Evolutionary conservation across 2,888 invertebrate genomes (phyloP).

Genomic region (Nephrotoma guestfalica): DNA sequence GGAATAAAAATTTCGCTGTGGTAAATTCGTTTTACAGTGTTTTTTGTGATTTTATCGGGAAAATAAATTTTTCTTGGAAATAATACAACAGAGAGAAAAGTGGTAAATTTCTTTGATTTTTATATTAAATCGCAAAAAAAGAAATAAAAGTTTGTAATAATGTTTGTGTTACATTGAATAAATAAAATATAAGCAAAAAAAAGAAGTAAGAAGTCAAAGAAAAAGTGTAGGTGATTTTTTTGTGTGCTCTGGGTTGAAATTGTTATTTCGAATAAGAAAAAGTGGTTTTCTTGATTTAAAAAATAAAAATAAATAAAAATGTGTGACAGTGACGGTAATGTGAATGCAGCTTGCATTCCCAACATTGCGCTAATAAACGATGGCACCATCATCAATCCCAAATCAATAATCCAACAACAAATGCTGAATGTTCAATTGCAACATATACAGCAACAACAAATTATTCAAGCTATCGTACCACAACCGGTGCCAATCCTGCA

Average conservation of each 20-base stretch:
- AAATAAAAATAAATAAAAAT: background rate
- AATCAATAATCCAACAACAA: conserved; percentile 21
- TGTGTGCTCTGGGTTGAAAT: background rate
- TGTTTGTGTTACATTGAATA: background rate
- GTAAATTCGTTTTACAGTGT: background rate
- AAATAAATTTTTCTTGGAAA: background rate
- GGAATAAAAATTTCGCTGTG: background rate
- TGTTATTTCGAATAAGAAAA: background rate
- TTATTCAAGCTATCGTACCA: background rate
- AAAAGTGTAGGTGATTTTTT: background rate
- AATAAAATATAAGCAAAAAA: background rate
- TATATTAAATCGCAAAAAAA: background rate
- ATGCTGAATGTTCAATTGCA: conserved; percentile 10
- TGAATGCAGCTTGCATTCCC: background rate
- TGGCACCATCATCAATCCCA: conserved; percentile 30
- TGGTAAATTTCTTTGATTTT: background rate
- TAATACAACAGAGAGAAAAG: background rate
- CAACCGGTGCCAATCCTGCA: background rate
- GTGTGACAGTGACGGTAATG: background rate
- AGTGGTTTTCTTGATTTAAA: background rate
- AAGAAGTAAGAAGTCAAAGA: background rate
- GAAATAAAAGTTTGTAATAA: background rate
- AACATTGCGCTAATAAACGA: background rate
- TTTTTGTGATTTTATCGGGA: background rate
- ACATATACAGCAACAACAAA: conserved; percentile 2